A percentile compares a stretch with the other conserved stretches of the same genome.
phyloP scores from a whole-genome alignment of 2,113 vertebrate genomes.

The Dipodomys merriami region DNA sequence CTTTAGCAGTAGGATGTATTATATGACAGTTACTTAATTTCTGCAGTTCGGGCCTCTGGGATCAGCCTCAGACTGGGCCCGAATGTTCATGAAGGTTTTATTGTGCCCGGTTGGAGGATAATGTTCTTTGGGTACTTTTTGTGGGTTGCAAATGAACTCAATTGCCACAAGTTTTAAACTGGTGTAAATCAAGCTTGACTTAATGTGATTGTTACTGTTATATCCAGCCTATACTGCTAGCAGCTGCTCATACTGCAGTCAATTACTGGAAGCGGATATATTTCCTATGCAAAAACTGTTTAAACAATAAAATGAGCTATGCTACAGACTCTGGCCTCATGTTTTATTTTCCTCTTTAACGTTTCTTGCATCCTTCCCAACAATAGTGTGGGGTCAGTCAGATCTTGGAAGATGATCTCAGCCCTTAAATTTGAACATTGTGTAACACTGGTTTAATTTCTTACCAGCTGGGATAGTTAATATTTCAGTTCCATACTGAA shows the following conservation, averaged over 20 bases:
- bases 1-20: slow-evolving; percentile 86
- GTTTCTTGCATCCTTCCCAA: neutral
- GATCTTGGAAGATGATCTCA: slow-evolving; percentile 65
- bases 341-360: slow-evolving; percentile 74
- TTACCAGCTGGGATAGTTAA: neutral
- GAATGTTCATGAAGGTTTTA: slow-evolving; percentile 86
- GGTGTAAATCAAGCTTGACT: slow-evolving; percentile 99
- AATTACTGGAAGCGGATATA: slow-evolving; percentile 99
- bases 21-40: slow-evolving; percentile 86
- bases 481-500: neutral
- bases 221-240: slow-evolving; percentile 99
- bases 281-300: slow-evolving; percentile 99
- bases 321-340: slow-evolving; percentile 91
- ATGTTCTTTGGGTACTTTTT: slow-evolving; percentile 89
- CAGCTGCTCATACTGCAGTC: slow-evolving; percentile 99
- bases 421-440: slow-evolving; percentile 10
- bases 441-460: neutral
- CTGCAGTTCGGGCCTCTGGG: slow-evolving; percentile 83
- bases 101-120: slow-evolving; percentile 88
- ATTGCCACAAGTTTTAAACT: slow-evolving; percentile 99
- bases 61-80: slow-evolving; percentile 81
- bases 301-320: slow-evolving; percentile 99
- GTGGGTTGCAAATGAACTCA: slow-evolving; percentile 92
- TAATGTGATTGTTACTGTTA: slow-evolving; percentile 99
- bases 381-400: neutral